phyloP scores from a whole-genome alignment of 2,113 vertebrate species.

The Plectropomus leopardus region DNA sequence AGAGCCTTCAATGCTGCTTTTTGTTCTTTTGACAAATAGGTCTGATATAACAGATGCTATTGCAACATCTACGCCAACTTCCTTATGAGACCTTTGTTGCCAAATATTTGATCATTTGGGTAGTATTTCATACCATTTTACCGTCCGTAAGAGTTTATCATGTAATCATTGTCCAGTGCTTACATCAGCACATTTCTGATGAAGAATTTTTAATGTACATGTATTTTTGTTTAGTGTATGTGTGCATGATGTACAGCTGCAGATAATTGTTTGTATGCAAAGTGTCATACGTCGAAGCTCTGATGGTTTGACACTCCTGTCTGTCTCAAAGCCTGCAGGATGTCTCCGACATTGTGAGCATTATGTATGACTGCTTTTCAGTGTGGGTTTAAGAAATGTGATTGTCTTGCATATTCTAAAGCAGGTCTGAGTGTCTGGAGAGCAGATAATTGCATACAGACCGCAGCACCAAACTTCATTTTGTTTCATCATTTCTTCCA shows the following conservation, averaged over 20 bases:
- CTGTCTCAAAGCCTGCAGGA: constrained; percentile 31
- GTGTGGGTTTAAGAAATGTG: constrained; percentile 56
- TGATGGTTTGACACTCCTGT: not conserved
- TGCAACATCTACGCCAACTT: too few relatives aligned
- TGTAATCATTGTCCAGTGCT: too few relatives aligned
- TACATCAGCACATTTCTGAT: too few relatives aligned
- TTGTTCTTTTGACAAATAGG: too few relatives aligned
- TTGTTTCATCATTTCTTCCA: constrained; percentile 59
- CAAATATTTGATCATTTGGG: too few relatives aligned
- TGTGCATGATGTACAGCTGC: not conserved
- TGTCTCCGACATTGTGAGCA: constrained; percentile 17
- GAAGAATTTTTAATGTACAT: not conserved
- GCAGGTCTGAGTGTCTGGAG: constrained; percentile 35
- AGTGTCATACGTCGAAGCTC: not conserved
- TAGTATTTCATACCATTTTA: not conserved
- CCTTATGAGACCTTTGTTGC: too few relatives aligned
- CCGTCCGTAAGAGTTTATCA: too few relatives aligned
- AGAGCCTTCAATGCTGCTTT: too few relatives aligned
- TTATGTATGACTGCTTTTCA: constrained; percentile 26
- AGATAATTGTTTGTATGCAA: not conserved
- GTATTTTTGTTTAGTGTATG: not conserved
- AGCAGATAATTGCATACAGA: constrained; percentile 52
- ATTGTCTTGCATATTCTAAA: constrained; percentile 63
- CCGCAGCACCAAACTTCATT: constrained; percentile 61
- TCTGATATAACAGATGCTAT: too few relatives aligned